Percentiles rank a stretch among this genome's conserved stretches.
Conservation (phyloP, 2,113 vertebrate genomes). For the Caretta caretta region DNA sequence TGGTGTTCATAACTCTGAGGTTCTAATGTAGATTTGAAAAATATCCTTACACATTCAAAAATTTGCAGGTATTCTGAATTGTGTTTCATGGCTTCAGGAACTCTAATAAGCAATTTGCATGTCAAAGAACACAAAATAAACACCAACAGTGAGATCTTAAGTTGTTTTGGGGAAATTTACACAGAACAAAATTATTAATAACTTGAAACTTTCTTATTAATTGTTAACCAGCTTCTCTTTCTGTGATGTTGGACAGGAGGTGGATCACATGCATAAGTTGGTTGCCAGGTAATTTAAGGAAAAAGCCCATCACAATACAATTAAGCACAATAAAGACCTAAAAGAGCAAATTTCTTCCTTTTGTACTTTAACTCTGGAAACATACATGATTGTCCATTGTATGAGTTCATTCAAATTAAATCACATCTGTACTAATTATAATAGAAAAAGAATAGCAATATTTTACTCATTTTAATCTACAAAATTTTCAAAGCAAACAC, state of each 20-base stretch:
- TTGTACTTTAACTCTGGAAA: background rate
- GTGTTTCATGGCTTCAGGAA: background rate
- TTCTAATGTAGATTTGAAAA: background rate
- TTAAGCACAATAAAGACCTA: no score
- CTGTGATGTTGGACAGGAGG: background rate
- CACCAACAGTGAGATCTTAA: background rate
- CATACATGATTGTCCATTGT: no score
- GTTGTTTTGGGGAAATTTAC: background rate
- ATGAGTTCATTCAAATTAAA: no score
- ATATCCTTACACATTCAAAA: background rate
- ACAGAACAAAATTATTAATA: background rate
- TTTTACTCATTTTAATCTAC: no score
- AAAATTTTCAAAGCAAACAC: no score
- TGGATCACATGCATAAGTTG: no score
- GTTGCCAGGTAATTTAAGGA: background rate
- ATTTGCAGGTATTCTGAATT: background rate
- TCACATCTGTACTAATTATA: no score
- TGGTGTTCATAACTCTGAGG: no score
- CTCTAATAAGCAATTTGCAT: background rate
- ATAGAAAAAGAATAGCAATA: no score
- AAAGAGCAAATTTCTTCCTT: background rate
- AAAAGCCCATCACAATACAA: background rate
- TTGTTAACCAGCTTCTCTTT: background rate
- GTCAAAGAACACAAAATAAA: background rate
- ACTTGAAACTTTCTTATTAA: background rate